Evolutionary conservation across 2,888 invertebrate species (phyloP), one percentile per base, ranked within the genome.

Genomic region (Trachelus iudaicus): DNA sequence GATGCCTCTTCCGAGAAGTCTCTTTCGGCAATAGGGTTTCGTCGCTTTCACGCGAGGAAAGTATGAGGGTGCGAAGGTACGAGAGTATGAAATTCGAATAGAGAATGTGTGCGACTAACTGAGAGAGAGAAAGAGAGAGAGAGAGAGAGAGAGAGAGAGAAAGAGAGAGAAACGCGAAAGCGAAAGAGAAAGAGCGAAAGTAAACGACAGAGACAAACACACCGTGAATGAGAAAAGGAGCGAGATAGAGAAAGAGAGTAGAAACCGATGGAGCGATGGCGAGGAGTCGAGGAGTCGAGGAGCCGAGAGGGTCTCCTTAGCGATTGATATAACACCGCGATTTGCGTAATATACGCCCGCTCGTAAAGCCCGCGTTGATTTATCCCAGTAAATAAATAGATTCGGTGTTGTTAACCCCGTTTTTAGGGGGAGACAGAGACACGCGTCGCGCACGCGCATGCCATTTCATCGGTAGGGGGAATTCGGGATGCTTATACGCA

Each of bases 391-490:
- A 86, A 87, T 87, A 87, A 85, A 87, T 88, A 87, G 86, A 87
- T 86, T 83, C 81, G 80, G 83, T 86, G 88, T 84, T 88, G 83
- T 88, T 87, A 87, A 87, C 87, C 86, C 84, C 86, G 83, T 85
- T 87, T 87, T 84, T 83, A 81, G 82, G 56, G 69, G 31, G 69
- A 69, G 69, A 69, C 69, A 69, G 69, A 30, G 30, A 69, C 69
- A 69, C 69, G 15, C 40, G 33, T 30, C 30, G 69, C 30, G 69
- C 69, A 33, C 69, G 33, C 69, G 40, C 40, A 40, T 40, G 15
- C 40, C 40, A 15, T 40, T 40, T 40, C 40, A 40, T 40, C 40
- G 40, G 40, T 15, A 13, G 40, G 15, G 40, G 40, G 15, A 40
- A 40, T 40, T 40, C 40, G 40, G 40, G 15, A 71, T 71, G 71